Evolutionary conservation across 2,888 invertebrate species (phyloP).

Genomic region (Rhagium mordax): DNA sequence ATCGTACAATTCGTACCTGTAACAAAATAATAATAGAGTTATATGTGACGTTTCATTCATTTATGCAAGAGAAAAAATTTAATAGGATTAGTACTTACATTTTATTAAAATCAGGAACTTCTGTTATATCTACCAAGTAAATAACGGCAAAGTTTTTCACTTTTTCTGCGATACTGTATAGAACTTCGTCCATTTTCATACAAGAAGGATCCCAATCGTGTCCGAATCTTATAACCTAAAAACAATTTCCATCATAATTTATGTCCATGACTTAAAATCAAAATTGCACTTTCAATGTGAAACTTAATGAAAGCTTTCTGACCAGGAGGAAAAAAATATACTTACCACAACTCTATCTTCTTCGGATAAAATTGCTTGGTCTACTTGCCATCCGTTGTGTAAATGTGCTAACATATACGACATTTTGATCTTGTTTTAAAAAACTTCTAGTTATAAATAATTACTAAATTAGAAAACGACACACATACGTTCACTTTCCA

Average conservation of each 20-base stretch:
- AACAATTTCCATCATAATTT: too few relatives aligned
- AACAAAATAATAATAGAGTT: too few relatives aligned
- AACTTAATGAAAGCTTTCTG: too few relatives aligned
- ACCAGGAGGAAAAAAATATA: slow-evolving; percentile 51
- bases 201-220: slow-evolving; percentile 99
- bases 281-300: too few relatives aligned
- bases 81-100: slow-evolving; percentile 85
- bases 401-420: slow-evolving; percentile 99
- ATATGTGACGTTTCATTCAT: too few relatives aligned
- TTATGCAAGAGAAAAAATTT: too few relatives aligned
- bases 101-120: slow-evolving; percentile 99
- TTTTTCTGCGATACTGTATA: slow-evolving; percentile 97
- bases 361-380: slow-evolving; percentile 98
- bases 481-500: not conserved
- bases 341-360: slow-evolving; percentile 98
- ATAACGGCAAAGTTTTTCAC: slow-evolving; percentile 99
- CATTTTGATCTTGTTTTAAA: slow-evolving; percentile 76
- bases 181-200: slow-evolving; percentile 99
- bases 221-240: slow-evolving; percentile 94
- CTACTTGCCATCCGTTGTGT: slow-evolving; percentile 99
- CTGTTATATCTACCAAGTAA: slow-evolving; percentile 97
- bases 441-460: too few relatives aligned
- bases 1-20: slow-evolving; percentile 92
- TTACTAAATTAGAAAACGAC: not conserved
- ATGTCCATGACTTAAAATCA: too few relatives aligned